A percentile compares a stretch with the other conserved stretches of the same genome.
Conservation (phyloP, 2,797 vertebrate genomes). For the Remorina albescens region DNA sequence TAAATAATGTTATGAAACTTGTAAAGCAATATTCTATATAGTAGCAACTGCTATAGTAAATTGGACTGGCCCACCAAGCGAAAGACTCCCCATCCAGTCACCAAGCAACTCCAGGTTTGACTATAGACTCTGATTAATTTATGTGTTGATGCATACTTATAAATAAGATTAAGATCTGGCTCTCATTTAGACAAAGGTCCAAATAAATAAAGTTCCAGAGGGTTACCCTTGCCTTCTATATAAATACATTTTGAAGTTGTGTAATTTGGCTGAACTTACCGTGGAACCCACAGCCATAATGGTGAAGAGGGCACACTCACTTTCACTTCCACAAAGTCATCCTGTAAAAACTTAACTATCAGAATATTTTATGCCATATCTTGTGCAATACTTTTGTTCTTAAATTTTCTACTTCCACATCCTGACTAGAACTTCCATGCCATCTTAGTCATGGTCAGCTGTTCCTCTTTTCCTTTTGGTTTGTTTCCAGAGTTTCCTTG, state of each 20-base stretch:
- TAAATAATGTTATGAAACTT: too few species aligned
- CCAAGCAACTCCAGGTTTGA: not conserved
- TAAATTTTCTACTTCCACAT: constrained; percentile 15
- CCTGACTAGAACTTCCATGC: not conserved
- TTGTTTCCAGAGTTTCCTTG: constrained; percentile 33
- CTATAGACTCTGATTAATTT: not conserved
- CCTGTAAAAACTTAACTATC: not conserved
- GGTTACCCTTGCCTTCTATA: not conserved
- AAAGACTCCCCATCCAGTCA: too few species aligned
- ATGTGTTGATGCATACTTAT: not conserved
- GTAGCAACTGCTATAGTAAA: too few species aligned
- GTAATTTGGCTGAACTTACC: not conserved
- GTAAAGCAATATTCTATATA: too few species aligned
- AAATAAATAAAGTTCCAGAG: not conserved
- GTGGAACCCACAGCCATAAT: not conserved
- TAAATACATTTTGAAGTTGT: not conserved
- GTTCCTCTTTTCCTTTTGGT: constrained; percentile 36
- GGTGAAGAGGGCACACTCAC: not conserved
- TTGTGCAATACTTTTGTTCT: constrained; percentile 32
- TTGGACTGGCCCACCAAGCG: too few species aligned
- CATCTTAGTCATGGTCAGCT: constrained; percentile 4
- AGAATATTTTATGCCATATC: not conserved
- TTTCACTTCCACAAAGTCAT: constrained; percentile 42
- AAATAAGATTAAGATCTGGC: not conserved
- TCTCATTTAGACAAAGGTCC: not conserved